Evolutionary conservation across 2,797 vertebrate species (phyloP).

Genomic region (Coreius guichenoti): DNA sequence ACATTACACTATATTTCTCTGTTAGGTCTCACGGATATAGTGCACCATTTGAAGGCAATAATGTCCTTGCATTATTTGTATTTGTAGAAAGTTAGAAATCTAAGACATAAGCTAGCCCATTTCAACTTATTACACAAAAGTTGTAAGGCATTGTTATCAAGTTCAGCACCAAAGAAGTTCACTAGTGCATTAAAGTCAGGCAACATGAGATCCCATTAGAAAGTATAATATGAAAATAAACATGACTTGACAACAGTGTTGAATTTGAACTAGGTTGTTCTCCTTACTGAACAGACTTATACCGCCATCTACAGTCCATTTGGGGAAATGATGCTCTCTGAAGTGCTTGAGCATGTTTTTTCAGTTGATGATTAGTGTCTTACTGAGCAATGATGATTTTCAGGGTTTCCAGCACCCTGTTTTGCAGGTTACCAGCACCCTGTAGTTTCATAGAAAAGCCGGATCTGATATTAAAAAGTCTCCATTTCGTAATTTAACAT

Average conservation of each 20-base stretch:
- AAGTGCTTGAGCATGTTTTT: neutral
- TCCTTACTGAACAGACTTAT: neutral
- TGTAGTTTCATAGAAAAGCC: neutral
- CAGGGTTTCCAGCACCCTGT: slow-evolving; percentile 24
- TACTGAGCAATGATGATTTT: neutral
- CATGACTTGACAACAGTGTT: neutral
- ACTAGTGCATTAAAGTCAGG: slow-evolving; percentile 46
- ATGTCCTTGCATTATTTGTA: neutral
- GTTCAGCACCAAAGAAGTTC: slow-evolving; percentile 75
- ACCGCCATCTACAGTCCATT: slow-evolving; percentile 40
- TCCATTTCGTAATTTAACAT: neutral
- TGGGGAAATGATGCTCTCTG: neutral
- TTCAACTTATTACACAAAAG: slow-evolving; percentile 15
- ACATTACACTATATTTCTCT: slow-evolving; percentile 1
- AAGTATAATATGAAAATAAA: slow-evolving; percentile 12
- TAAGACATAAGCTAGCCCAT: neutral
- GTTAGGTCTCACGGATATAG: slow-evolving; percentile 2
- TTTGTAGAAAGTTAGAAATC: slow-evolving; percentile 19
- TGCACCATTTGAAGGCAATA: neutral
- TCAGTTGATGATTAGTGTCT: neutral
- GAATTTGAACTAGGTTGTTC: neutral
- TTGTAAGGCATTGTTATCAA: slow-evolving; percentile 80
- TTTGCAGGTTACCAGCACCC: slow-evolving; percentile 73
- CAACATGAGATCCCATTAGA: neutral
- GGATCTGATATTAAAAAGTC: neutral